Evolutionary conservation across 2,113 vertebrate species (phyloP).

Genomic region (Synodontis membranacea): DNA sequence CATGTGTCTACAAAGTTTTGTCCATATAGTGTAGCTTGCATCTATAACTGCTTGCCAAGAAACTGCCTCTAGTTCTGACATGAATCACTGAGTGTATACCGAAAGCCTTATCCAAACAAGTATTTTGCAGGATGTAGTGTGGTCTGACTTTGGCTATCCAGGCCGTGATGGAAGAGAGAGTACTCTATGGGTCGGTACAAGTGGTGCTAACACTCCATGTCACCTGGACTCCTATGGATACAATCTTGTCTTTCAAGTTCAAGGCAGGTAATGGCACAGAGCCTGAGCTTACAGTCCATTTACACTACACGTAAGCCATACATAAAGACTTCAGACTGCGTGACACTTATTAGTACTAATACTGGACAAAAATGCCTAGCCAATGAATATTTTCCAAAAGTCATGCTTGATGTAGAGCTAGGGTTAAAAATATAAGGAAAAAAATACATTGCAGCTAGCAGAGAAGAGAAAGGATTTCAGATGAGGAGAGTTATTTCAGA

Average conservation of each 20-base stretch:
- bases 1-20: too few relatives aligned
- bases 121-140: constrained; percentile 80
- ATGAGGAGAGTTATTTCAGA: background rate
- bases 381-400: background rate
- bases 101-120: background rate
- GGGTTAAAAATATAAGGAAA: background rate
- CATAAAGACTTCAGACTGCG: background rate
- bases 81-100: background rate
- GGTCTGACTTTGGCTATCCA: constrained; percentile 92
- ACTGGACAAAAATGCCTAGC: background rate
- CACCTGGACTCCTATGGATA: constrained; percentile 93
- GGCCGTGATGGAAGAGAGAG: constrained; percentile 87
- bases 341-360: background rate
- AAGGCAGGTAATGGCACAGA: constrained; percentile 85
- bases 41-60: too few relatives aligned
- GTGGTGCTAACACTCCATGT: constrained; percentile 90
- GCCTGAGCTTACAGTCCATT: background rate
- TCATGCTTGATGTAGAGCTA: background rate
- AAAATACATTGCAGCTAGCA: background rate
- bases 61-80: too few relatives aligned
- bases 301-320: background rate
- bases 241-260: constrained; percentile 92
- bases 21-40: too few relatives aligned
- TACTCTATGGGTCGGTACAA: constrained; percentile 90
- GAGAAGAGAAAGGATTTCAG: background rate